Evolutionary conservation across 1,140 invertebrate genomes (phyloP).

Genomic region (Eufriesea mexicana): DNA sequence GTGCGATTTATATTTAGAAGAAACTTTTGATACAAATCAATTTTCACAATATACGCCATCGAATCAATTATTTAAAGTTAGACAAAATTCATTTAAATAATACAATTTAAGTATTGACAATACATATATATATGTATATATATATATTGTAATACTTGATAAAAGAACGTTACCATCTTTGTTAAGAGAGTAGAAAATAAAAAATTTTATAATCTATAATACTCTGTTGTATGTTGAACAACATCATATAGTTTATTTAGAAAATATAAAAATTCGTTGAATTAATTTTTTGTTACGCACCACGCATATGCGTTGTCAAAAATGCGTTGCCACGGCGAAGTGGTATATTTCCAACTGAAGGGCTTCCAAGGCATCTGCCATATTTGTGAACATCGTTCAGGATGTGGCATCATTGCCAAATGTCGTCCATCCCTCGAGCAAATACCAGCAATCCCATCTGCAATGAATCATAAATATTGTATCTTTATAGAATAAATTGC

Average conservation of each 20-base stretch:
- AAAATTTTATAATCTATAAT: slow-evolving; percentile 59
- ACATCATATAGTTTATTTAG: background rate
- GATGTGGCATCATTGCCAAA: slow-evolving; percentile 99
- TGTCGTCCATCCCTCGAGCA: slow-evolving; percentile 95
- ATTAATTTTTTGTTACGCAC: slow-evolving; percentile 79
- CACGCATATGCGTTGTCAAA: slow-evolving; percentile 96
- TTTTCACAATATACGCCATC: slow-evolving; percentile 85
- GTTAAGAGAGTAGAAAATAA: slow-evolving; percentile 64
- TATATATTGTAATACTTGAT: too few species aligned
- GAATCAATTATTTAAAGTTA: slow-evolving; percentile 84
- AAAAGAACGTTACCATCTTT: slow-evolving; percentile 59
- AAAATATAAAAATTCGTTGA: slow-evolving; percentile 2
- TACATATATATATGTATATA: slow-evolving; percentile 27
- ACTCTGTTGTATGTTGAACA: background rate
- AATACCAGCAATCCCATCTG: slow-evolving; percentile 92
- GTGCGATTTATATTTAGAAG: slow-evolving; percentile 88
- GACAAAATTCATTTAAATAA: slow-evolving; percentile 77
- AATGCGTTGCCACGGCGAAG: slow-evolving; percentile 95
- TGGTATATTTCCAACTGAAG: slow-evolving; percentile 81
- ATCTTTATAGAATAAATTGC: background rate
- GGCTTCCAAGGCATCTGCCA: slow-evolving; percentile 94
- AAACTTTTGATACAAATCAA: slow-evolving; percentile 82
- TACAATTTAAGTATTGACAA: slow-evolving; percentile 35
- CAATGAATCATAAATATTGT: slow-evolving; percentile 12
- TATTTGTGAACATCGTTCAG: slow-evolving; percentile 92